These are phyloP conservation scores for Formica selysi DNA, from an alignment of 1,140 invertebrate genomes.

Conservation along the genomic window DNA sequence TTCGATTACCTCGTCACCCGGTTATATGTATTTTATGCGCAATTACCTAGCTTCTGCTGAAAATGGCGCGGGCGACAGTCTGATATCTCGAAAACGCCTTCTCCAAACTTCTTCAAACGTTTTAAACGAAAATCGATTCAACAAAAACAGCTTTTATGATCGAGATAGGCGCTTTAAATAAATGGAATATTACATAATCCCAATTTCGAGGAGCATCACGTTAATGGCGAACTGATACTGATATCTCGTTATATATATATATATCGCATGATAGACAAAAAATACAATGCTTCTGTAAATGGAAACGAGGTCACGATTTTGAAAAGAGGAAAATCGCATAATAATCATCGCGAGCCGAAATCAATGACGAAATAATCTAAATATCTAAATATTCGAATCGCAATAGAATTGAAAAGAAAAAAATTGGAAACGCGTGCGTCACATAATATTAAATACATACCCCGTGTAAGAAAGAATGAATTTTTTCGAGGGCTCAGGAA, in stretches of 20 bases:
- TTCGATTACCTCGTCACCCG: slow-evolving; percentile 49
- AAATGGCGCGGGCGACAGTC: neutral
- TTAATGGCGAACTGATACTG: neutral
- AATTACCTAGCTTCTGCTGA: slow-evolving; percentile 24
- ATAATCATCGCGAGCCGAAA: neutral
- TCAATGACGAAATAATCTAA: neutral
- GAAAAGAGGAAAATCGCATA: slow-evolving; percentile 14
- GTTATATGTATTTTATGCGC: slow-evolving; percentile 38
- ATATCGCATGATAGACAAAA: neutral
- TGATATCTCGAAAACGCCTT: neutral
- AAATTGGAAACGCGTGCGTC: neutral
- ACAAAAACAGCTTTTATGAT: neutral
- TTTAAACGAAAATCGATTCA: neutral
- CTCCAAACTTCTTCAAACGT: neutral
- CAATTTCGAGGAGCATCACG: neutral
- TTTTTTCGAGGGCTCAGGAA: slow-evolving; percentile 50
- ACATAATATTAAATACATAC: neutral
- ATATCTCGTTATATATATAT: no score
- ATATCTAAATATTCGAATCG: neutral
- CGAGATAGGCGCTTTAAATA: neutral
- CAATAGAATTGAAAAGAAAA: no score
- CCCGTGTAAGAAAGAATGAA: neutral
- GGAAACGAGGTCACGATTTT: neutral
- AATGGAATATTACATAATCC: neutral
- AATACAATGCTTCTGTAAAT: neutral